phyloP scores from a whole-genome alignment of 2,888 invertebrate species.

The Dascillus cervinus region DNA sequence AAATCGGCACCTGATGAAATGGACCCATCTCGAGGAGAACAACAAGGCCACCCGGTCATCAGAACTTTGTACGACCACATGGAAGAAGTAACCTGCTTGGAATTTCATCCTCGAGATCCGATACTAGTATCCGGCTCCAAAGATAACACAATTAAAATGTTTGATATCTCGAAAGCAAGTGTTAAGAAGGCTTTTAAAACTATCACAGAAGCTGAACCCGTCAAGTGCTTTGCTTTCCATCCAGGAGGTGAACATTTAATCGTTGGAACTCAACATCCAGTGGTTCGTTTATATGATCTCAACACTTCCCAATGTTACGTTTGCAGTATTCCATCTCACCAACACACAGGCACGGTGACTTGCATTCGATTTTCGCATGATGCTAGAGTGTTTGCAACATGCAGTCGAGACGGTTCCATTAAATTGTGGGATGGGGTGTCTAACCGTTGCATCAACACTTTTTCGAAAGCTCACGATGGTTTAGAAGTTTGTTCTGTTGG shows the following conservation, averaged over 20 bases:
- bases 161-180: constrained; percentile 97
- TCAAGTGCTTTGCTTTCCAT: constrained; percentile 87
- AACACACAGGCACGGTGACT: constrained; percentile 71
- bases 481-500: constrained; percentile 88
- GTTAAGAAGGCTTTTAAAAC: constrained; percentile 97
- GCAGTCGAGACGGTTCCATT: constrained; percentile 87
- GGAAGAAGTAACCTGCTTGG: constrained; percentile 93
- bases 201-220: constrained; percentile 88
- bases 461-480: constrained; percentile 89
- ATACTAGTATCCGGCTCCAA: constrained; percentile 91
- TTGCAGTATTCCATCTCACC: constrained; percentile 79
- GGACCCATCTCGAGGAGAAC: constrained; percentile 74
- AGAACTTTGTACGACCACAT: constrained; percentile 95
- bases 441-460: constrained; percentile 86
- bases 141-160: constrained; percentile 91
- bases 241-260: constrained; percentile 92
- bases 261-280: constrained; percentile 87
- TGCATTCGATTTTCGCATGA: constrained; percentile 67
- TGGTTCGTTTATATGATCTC: constrained; percentile 87
- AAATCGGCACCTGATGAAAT: constrained; percentile 92
- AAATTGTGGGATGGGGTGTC: constrained; percentile 98
- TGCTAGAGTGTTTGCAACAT: constrained; percentile 71
- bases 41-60: constrained; percentile 96
- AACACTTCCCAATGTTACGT: constrained; percentile 95
- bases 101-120: constrained; percentile 94